Percentiles rank a stretch among this genome's conserved stretches.
Conservation (phyloP, 2,888 invertebrate genomes). For the Xiphydria camelus region DNA sequence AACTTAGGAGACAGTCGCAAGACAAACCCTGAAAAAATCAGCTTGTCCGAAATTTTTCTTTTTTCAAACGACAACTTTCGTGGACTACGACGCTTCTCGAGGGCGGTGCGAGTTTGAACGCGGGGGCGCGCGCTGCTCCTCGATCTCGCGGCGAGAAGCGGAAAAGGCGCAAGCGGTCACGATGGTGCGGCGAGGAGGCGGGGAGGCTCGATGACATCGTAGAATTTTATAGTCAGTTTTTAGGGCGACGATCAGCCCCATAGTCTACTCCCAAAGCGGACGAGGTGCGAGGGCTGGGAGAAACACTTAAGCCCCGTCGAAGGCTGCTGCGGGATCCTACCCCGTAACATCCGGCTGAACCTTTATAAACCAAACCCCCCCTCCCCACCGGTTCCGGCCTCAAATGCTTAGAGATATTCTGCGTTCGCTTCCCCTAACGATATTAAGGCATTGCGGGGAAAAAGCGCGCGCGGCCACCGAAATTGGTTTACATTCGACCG, state of each 20-base stretch:
- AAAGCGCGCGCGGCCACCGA: slow-evolving; percentile 2
- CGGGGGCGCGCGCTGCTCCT: too few species aligned
- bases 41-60: too few species aligned
- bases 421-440: slow-evolving; percentile 20
- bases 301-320: slow-evolving; percentile 4
- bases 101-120: too few species aligned
- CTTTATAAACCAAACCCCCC: slow-evolving; percentile 3
- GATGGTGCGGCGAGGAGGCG: not conserved
- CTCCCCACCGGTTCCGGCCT: not conserved
- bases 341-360: slow-evolving; percentile 2
- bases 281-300: not conserved
- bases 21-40: too few species aligned
- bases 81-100: too few species aligned
- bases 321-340: not conserved
- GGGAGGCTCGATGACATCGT: not conserved
- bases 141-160: too few species aligned
- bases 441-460: slow-evolving; percentile 11
- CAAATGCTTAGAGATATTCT: slow-evolving; percentile 16
- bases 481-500: not conserved
- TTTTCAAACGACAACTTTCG: too few species aligned
- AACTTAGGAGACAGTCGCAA: too few species aligned
- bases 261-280: too few species aligned
- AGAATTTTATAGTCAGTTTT: slow-evolving; percentile 5
- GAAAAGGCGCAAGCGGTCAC: too few species aligned
- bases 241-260: too few species aligned